These are phyloP conservation scores for Anarrhichthys ocellatus DNA, from an alignment of 2,113 vertebrate genomes.

Conservation along the genomic window DNA sequence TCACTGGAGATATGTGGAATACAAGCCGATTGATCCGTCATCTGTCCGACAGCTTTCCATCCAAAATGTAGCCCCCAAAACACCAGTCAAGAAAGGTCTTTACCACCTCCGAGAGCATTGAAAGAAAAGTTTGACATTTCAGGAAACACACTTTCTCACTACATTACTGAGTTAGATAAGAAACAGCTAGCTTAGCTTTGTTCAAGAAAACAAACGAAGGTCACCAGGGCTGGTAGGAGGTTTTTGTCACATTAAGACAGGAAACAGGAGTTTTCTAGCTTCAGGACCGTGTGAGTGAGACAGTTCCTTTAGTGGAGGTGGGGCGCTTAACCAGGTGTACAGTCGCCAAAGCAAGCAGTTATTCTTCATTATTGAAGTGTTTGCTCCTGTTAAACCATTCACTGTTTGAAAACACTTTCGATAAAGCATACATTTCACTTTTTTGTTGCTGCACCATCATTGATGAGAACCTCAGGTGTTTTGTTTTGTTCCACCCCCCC, in stretches of 20 bases:
- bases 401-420: neutral
- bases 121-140: constrained; percentile 16
- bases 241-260: too few relatives aligned
- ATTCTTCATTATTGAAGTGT: neutral
- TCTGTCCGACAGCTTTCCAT: constrained; percentile 9
- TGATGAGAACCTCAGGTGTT: too few relatives aligned
- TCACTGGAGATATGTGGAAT: neutral
- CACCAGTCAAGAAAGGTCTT: constrained; percentile 5
- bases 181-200: neutral
- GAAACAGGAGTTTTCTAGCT: too few relatives aligned
- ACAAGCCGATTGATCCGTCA: constrained; percentile 1
- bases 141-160: neutral
- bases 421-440: neutral
- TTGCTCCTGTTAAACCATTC: neutral
- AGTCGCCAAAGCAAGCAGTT: neutral
- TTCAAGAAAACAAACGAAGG: too few relatives aligned
- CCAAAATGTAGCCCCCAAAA: neutral
- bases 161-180: neutral
- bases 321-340: neutral
- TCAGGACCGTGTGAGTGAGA: too few relatives aligned
- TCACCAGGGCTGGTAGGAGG: too few relatives aligned
- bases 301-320: too few relatives aligned
- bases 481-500: too few relatives aligned
- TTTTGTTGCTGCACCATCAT: neutral
- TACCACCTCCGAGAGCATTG: constrained; percentile 1